Percentiles rank a stretch among this genome's conserved stretches.
These are phyloP conservation scores for Apamea crenata DNA, from an alignment of 2,888 invertebrate species.

Conservation along the genomic window DNA sequence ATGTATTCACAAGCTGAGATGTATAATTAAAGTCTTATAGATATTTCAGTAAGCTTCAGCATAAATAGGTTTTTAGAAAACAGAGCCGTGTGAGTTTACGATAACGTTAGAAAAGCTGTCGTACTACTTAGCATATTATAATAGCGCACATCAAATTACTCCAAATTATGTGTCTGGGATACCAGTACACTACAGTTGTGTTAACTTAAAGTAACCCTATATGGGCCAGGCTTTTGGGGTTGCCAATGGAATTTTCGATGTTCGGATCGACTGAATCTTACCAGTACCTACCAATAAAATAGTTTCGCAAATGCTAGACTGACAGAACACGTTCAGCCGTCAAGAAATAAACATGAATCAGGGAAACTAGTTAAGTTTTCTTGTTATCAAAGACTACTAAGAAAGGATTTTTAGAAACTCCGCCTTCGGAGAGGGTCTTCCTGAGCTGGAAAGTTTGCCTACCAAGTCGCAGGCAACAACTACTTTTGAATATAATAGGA, in stretches of 20 bases:
- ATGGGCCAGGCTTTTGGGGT: not conserved
- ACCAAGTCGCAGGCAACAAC: not conserved
- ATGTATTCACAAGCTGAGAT: conserved; percentile 56
- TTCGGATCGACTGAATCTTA: not conserved
- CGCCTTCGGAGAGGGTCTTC: not conserved
- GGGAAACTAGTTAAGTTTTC: not conserved
- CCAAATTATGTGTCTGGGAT: not conserved
- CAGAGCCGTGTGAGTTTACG: not conserved
- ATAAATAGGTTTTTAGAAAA: not conserved
- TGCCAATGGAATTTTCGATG: not conserved
- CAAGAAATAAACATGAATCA: not conserved
- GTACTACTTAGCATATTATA: conserved; percentile 4
- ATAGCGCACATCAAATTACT: not conserved
- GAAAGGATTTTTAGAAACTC: not conserved
- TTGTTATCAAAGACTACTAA: not conserved
- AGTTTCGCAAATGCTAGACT: not conserved
- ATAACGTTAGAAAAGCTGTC: conserved; percentile 1
- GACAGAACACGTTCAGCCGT: not conserved
- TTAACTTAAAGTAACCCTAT: not conserved
- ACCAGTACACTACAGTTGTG: not conserved
- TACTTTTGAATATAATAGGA: not conserved
- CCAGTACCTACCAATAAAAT: not conserved
- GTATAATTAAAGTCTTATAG: not conserved
- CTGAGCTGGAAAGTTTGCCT: not conserved
- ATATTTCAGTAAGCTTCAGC: not conserved